phyloP scores from a whole-genome alignment of 1,140 invertebrate genomes.

The Wasmannia auropunctata region DNA sequence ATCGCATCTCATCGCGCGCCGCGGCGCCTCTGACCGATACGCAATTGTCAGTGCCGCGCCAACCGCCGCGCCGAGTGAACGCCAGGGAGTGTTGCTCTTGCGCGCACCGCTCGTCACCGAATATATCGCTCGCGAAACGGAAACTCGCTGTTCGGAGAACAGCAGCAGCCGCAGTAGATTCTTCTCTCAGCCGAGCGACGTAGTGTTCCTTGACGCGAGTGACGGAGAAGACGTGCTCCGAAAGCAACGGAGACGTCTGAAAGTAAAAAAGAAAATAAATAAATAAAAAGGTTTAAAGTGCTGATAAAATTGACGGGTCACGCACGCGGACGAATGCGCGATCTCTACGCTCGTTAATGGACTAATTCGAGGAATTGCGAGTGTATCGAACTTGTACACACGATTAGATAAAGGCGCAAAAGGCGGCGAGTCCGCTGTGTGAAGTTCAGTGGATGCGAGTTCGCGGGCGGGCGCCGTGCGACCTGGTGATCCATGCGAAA shows the following conservation, averaged over 20 bases:
- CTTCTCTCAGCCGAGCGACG: background rate
- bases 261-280: background rate
- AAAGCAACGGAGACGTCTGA: background rate
- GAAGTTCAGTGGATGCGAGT: background rate
- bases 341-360: background rate
- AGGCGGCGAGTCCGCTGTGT: background rate
- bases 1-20: constrained; percentile 50
- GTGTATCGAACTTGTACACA: background rate
- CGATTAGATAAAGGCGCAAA: background rate
- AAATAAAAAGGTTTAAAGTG: too few relatives aligned
- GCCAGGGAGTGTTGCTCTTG: background rate
- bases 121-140: background rate
- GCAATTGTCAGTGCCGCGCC: constrained; percentile 72
- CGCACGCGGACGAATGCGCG: background rate
- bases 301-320: background rate
- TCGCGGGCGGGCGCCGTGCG: background rate
- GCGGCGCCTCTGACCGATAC: constrained; percentile 65
- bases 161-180: background rate
- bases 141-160: background rate
- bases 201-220: background rate
- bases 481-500: constrained; percentile 13
- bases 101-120: background rate
- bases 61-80: constrained; percentile 60
- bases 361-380: background rate
- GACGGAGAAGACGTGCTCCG: background rate